Evolutionary conservation across 2,113 vertebrate species (phyloP).

Genomic region (Micromys minutus): DNA sequence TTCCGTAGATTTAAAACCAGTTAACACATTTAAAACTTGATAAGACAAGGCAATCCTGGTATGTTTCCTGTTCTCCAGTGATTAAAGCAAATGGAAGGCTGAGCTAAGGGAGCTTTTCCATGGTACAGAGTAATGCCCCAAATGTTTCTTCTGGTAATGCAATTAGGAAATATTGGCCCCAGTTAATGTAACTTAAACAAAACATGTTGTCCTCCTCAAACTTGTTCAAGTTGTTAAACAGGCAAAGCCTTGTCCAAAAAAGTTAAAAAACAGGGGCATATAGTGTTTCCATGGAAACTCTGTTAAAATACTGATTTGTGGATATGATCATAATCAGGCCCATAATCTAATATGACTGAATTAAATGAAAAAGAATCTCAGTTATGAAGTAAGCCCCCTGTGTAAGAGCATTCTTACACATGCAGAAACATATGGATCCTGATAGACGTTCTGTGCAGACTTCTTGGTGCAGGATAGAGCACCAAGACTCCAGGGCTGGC

Average conservation of each 20-base stretch:
- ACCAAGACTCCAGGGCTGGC: not conserved
- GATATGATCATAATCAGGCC: conserved; percentile 81
- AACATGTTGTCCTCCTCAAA: conserved; percentile 86
- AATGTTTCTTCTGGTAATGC: conserved; percentile 87
- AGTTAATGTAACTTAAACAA: conserved; percentile 87
- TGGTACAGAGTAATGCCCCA: conserved; percentile 75
- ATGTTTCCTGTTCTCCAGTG: conserved; percentile 79
- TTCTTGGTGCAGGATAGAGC: conserved; percentile 37
- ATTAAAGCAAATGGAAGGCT: conserved; percentile 77
- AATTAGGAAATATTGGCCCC: conserved; percentile 88
- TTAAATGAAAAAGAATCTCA: conserved; percentile 83
- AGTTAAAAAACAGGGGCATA: conserved; percentile 79
- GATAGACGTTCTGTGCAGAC: conserved; percentile 63
- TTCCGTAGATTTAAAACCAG: conserved; percentile 74
- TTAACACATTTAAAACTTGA: conserved; percentile 80
- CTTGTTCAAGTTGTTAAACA: conserved; percentile 85
- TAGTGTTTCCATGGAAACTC: conserved; percentile 85
- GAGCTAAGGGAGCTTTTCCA: conserved; percentile 77
- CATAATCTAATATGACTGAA: conserved; percentile 84
- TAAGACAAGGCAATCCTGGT: conserved; percentile 76
- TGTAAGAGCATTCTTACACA: conserved; percentile 71
- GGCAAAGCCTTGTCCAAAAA: conserved; percentile 84
- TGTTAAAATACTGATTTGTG: conserved; percentile 84
- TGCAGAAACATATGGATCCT: conserved; percentile 71
- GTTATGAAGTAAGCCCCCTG: conserved; percentile 77